Evolutionary conservation across 2,888 invertebrate species (phyloP), one percentile per base, ranked within the genome.

Genomic region (Agrochola circellaris): DNA sequence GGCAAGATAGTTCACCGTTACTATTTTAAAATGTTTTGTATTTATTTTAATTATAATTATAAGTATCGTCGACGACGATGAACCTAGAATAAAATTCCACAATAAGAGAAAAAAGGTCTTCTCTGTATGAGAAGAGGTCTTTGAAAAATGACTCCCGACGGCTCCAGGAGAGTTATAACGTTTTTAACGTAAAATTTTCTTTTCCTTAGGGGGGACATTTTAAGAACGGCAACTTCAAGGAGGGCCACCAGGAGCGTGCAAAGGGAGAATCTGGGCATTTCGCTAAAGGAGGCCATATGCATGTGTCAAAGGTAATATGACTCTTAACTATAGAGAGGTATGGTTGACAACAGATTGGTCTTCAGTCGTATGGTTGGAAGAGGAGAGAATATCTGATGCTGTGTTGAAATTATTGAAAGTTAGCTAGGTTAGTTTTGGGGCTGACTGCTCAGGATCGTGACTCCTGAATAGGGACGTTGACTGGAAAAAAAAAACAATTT

Each of bases 231-330:
- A 96, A 97, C 70, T 94, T 95, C 68, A 93, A 97, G 17, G 94
- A 95, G 1, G 96, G 91, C 0, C 95, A 97, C 84, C 93, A 97
- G 65, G 94, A 97, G 42, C 96, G 95, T 67, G 92, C 95, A 38
- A 96, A 97, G 86, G 98, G 97, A 0, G 97, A 97, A 66, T 95
- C 97, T 71, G 97, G 97, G 0, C 95, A 97, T 80, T 95, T 97
- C 89, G 95, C 93, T 51, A 97, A 97, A 84, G 97, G 97, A 0
- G 96, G 97, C 0, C 96, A 97, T 80, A 91, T 95, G 74, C 91
- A 97, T 72, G 94, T 95, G n/a, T 92, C 97, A 23, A 97, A 97
- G 93, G 97, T 96, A 92, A 85, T 51, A 23, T 58, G 0, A 58
- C 11, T 56, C 2, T 56, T 56, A 68, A 38, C 15, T 42, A 2